Evolutionary conservation across 1,140 invertebrate genomes (phyloP).

Genomic region (Potamilus streckersoni): DNA sequence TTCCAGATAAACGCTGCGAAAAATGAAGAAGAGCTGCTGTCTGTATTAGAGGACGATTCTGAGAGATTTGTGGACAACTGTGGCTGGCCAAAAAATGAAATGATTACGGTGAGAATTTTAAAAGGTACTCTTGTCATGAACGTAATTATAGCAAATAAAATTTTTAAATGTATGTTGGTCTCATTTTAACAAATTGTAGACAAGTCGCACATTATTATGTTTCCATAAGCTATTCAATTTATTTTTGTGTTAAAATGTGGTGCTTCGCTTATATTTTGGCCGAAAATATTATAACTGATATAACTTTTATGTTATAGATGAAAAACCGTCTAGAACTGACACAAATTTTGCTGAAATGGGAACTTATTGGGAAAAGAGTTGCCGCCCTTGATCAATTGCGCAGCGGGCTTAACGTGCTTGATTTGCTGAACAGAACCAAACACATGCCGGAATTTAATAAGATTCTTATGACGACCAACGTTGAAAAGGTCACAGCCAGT

Average conservation of each 20-base stretch:
- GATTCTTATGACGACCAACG: conserved; percentile 19
- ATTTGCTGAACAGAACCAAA: conserved; percentile 30
- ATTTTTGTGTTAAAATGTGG: background rate
- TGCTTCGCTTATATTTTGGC: background rate
- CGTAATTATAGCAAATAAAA: background rate
- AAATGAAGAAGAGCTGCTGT: conserved; percentile 27
- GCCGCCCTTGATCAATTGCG: conserved; percentile 32
- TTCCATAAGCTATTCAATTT: background rate
- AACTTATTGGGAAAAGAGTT: conserved; percentile 31
- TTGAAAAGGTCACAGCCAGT: conserved; percentile 29
- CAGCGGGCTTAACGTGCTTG: conserved; percentile 25
- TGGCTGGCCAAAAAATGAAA: conserved; percentile 34
- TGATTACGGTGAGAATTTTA: conserved; percentile 30
- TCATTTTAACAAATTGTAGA: background rate
- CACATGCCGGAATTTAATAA: conserved; percentile 21
- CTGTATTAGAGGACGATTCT: conserved; percentile 28
- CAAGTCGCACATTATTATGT: background rate
- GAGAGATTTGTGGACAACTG: conserved; percentile 39
- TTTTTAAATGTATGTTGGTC: background rate
- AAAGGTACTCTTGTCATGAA: background rate
- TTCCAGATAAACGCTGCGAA: conserved; percentile 28
- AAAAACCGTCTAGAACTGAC: conserved; percentile 23
- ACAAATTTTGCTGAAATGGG: conserved; percentile 37
- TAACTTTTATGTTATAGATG: conserved; percentile 14
- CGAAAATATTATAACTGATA: background rate